Evolutionary conservation across 2,888 invertebrate species (phyloP).

Genomic region (Meghimatium bilineatum): DNA sequence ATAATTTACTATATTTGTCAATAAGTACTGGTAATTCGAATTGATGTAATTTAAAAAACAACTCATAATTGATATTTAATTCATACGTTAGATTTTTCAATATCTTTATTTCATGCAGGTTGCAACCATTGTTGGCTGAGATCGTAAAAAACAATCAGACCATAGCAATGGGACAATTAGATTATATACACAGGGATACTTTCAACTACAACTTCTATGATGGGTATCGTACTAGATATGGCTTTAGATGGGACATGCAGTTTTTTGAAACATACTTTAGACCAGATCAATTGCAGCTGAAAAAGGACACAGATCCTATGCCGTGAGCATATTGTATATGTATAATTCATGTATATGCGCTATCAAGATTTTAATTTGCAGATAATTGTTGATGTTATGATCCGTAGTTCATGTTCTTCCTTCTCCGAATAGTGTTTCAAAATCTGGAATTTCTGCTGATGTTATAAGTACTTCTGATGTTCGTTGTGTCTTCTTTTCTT

Average conservation of each 20-base stretch:
- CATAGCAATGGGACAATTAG: slow-evolving; percentile 65
- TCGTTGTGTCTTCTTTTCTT: too few relatives aligned
- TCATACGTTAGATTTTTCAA: not conserved
- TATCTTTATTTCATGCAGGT: slow-evolving; percentile 53
- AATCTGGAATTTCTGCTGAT: too few relatives aligned
- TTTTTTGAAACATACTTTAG: slow-evolving; percentile 72
- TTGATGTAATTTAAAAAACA: too few relatives aligned
- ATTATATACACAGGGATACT: slow-evolving; percentile 61
- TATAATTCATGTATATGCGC: not conserved
- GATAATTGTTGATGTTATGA: too few relatives aligned
- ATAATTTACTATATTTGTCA: too few relatives aligned
- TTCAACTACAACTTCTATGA: slow-evolving; percentile 60
- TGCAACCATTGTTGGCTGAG: slow-evolving; percentile 63
- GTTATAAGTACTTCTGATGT: too few relatives aligned
- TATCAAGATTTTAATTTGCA: too few relatives aligned
- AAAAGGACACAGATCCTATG: slow-evolving; percentile 59
- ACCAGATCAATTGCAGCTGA: slow-evolving; percentile 61
- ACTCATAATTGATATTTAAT: not conserved
- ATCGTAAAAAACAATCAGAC: slow-evolving; percentile 62
- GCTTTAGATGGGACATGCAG: slow-evolving; percentile 69
- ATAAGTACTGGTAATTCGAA: too few relatives aligned
- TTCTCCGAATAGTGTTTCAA: too few relatives aligned
- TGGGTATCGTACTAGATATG: slow-evolving; percentile 68
- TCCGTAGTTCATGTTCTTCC: too few relatives aligned
- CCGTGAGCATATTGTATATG: slow-evolving; percentile 56